These are phyloP conservation scores for Neotoma lepida DNA, from an alignment of 2,113 vertebrate species.

Conservation along the genomic window DNA sequence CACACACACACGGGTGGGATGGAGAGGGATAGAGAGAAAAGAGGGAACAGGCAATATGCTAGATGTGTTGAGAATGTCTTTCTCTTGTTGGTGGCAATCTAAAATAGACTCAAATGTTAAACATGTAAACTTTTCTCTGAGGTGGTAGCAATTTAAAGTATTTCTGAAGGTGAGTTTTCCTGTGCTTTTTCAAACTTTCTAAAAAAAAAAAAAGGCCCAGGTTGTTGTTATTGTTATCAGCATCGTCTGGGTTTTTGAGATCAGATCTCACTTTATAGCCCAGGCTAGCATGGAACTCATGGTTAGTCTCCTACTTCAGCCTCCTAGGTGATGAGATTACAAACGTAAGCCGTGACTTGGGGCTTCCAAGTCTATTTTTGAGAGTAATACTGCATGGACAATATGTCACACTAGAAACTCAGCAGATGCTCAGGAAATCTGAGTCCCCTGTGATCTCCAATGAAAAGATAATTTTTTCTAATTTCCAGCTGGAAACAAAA, in stretches of 20 bases:
- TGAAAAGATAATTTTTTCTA: not conserved
- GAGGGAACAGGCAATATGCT: not conserved
- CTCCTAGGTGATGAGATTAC: not conserved
- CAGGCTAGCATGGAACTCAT: not conserved
- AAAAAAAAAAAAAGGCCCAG: not conserved
- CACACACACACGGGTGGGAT: not conserved
- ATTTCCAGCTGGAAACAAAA: not conserved
- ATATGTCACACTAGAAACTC: not conserved
- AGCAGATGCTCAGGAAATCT: not conserved
- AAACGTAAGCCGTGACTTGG: not conserved
- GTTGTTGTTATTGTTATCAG: not conserved
- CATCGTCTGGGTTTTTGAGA: not conserved
- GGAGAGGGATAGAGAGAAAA: not conserved
- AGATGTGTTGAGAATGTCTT: not conserved
- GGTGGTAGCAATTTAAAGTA: not conserved
- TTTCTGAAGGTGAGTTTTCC: not conserved
- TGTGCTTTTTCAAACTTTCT: not conserved
- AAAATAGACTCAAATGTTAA: not conserved
- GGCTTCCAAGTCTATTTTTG: conserved; percentile 8
- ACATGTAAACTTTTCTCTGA: not conserved
- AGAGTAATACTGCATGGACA: not conserved
- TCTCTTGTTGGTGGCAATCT: not conserved
- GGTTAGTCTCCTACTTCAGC: not conserved
- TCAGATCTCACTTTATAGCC: not conserved
- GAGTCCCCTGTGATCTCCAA: not conserved